Evolutionary conservation across 2,888 invertebrate species (phyloP).

Genomic region (Epicampocera succincta): DNA sequence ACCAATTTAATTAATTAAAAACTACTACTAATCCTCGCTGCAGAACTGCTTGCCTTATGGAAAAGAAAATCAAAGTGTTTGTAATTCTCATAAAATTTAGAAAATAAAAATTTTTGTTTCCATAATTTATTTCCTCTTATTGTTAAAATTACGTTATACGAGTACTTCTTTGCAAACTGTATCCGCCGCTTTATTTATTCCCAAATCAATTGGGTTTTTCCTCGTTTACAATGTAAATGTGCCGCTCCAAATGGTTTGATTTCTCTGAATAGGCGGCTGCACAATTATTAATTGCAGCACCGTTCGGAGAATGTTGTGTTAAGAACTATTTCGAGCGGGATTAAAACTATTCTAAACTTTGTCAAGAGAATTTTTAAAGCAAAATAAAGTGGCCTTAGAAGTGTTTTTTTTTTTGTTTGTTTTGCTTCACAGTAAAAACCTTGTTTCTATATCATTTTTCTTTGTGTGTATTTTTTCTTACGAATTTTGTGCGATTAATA

Average conservation of each 20-base stretch:
- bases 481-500: conserved; percentile 22
- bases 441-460: conserved; percentile 23
- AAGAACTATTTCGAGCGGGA: no score
- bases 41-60: conserved; percentile 68
- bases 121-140: conserved; percentile 1
- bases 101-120: conserved; percentile 25
- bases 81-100: conserved; percentile 46
- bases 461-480: conserved; percentile 4
- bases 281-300: no score
- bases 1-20: conserved; percentile 24
- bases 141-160: conserved; percentile 20
- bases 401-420: not conserved
- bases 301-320: no score
- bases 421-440: conserved; percentile 18
- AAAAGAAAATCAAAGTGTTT: conserved; percentile 67
- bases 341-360: no score
- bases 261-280: no score
- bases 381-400: conserved; percentile 5
- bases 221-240: no score
- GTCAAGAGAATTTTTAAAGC: not conserved
- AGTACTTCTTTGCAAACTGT: conserved; percentile 17
- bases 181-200: conserved; percentile 1
- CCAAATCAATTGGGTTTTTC: no score
- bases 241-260: no score
- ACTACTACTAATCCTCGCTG: conserved; percentile 66